Evolutionary conservation across 2,797 vertebrate genomes (phyloP), one percentile per base, ranked within the genome.

Genomic region (Acrossocheilus fasciatus): DNA sequence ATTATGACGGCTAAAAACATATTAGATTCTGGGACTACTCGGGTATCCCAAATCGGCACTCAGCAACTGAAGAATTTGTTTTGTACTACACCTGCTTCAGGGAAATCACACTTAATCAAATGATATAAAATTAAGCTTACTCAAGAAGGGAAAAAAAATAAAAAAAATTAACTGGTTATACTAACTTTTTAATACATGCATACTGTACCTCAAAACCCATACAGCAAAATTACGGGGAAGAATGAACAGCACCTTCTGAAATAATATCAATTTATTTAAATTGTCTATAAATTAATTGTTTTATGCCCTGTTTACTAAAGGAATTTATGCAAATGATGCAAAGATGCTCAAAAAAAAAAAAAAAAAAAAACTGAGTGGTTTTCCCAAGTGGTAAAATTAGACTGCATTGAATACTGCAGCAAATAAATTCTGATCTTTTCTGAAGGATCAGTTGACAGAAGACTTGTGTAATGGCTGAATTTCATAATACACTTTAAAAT

Each of bases 41-140:
- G 10, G 78, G 43, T 43, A 64, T 81, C 77, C 43, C 34, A 81
- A 81, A 81, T 81, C 4, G 2, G 10, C 45, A 11, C 18, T 47
- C 54, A 47, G 68, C 50, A 80, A 64, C 26, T 34, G 47, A 85
- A 78, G 36, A 50, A 70, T 2, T 2, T 57, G 23, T 78, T 77
- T 45, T 78, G n/a, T 18, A 85, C 69, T 57, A 41, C 34, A 83
- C 57, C 36, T 69, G 34, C 64, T 85, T 79, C 0, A 17, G 83
- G 20, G 36, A 79, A 85, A 78, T 79, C 74, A 59, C 34, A 70
- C 5, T 50, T 34, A 69, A 78, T 78, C 47, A 78, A 57, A 79
- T 70, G 4, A 85, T 50, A 66, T 15, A 7, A 68, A 43, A 12
- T 81, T 45, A 11, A 17, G 39, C 17, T 41, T 57, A 59, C 36